These are phyloP conservation scores for Brachionus asplanchnoidis DNA, from an alignment of 1,140 invertebrate genomes.

Conservation along the genomic window DNA sequence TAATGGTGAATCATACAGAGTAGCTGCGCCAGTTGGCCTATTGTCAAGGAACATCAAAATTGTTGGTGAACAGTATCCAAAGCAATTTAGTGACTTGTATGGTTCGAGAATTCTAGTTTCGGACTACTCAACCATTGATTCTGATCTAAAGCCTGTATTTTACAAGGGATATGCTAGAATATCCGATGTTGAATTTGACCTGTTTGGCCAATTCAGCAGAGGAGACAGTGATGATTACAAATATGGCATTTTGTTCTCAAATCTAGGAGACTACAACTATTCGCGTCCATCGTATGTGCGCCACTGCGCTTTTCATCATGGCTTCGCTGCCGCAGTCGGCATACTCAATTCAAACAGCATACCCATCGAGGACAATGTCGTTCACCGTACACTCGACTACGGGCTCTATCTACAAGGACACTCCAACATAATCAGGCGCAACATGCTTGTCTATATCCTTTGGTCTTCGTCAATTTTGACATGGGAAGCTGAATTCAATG, in stretches of 20 bases:
- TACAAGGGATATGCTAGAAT: constrained; percentile 37
- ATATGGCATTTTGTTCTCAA: neutral
- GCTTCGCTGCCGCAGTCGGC: constrained; percentile 8
- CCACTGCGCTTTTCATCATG: neutral
- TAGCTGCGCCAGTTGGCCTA: constrained; percentile 51
- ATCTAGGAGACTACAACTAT: constrained; percentile 36
- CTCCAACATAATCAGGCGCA: constrained; percentile 43
- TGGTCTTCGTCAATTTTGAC: constrained; percentile 44
- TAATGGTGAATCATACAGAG: constrained; percentile 18
- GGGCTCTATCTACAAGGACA: constrained; percentile 33
- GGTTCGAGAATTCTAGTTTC: constrained; percentile 50
- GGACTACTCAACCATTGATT: neutral
- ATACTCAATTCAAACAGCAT: neutral
- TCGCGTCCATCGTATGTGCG: constrained; percentile 36
- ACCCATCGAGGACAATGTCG: constrained; percentile 35
- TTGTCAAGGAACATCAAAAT: constrained; percentile 52
- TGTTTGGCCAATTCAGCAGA: neutral
- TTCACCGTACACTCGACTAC: constrained; percentile 9
- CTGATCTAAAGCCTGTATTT: neutral
- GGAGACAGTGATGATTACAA: neutral
- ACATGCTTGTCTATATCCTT: constrained; percentile 46
- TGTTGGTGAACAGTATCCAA: constrained; percentile 48
- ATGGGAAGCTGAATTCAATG: constrained; percentile 45
- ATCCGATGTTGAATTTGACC: neutral
- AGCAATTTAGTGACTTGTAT: constrained; percentile 48